Percentiles rank a stretch among this genome's conserved stretches.
Evolutionary conservation across 2,888 invertebrate species (phyloP).

Genomic region (Lycia hirtaria): DNA sequence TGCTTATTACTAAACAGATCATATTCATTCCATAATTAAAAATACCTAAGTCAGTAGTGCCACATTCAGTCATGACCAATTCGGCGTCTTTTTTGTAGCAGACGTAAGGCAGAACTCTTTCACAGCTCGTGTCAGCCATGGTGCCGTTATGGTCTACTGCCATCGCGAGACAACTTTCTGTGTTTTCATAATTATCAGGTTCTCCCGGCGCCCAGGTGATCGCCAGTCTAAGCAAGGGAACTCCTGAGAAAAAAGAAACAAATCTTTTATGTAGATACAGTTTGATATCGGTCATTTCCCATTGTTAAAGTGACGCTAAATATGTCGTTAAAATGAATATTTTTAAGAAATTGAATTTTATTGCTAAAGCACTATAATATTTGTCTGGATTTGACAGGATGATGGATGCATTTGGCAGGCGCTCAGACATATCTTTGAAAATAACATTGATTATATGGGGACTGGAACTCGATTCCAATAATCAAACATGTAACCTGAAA

Average conservation of each 20-base stretch:
- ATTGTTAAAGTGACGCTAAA: no score
- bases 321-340: no score
- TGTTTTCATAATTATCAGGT: conserved; percentile 17
- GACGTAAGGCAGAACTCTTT: conserved; percentile 32
- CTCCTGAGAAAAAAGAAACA: conserved; percentile 8
- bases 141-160: conserved; percentile 10
- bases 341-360: no score
- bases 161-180: conserved; percentile 28
- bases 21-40: background rate
- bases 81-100: conserved; percentile 33
- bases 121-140: conserved; percentile 31
- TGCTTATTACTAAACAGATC: background rate
- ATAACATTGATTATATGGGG: no score
- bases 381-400: no score
- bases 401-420: no score
- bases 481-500: no score
- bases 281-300: no score
- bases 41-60: conserved; percentile 38
- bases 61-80: conserved; percentile 28
- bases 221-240: conserved; percentile 8
- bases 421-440: no score
- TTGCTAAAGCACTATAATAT: no score
- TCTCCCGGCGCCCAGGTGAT: conserved; percentile 23
- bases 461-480: no score
- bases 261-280: no score